Conservation (phyloP, 2,113 vertebrate genomes). For the Podilymbus podiceps region DNA sequence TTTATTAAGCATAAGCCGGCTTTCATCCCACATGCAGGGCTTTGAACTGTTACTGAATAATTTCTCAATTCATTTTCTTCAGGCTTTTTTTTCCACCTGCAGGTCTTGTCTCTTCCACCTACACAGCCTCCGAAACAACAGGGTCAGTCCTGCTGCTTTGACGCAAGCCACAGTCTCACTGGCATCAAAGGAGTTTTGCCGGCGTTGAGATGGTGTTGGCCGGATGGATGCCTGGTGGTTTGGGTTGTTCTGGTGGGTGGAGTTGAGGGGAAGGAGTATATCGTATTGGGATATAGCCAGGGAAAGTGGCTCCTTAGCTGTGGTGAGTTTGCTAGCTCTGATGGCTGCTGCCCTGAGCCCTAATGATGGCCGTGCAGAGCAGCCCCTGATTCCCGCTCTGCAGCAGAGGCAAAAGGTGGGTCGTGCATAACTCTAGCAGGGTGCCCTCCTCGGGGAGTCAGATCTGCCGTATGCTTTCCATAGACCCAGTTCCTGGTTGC, state of each 20-base stretch:
- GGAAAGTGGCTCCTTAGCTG: background rate
- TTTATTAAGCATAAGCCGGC: background rate
- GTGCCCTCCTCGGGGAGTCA: background rate
- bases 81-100: background rate
- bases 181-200: background rate
- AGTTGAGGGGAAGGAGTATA: background rate
- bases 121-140: background rate
- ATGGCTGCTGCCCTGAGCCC: background rate
- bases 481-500: background rate
- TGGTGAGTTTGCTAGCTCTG: background rate
- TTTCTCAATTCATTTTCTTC: background rate
- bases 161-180: rapidly evolving
- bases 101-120: background rate
- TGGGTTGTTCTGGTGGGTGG: background rate
- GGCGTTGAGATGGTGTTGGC: background rate
- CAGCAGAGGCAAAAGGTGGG: background rate
- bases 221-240: background rate
- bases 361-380: background rate
- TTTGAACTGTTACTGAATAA: slow-evolving; percentile 25
- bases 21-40: slow-evolving; percentile 13
- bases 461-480: background rate
- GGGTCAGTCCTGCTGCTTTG: background rate
- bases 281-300: background rate
- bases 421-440: background rate
- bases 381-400: background rate